These are phyloP conservation scores for Dasysyrphus albostriatus DNA, from an alignment of 2,888 invertebrate species.

Conservation along the genomic window DNA sequence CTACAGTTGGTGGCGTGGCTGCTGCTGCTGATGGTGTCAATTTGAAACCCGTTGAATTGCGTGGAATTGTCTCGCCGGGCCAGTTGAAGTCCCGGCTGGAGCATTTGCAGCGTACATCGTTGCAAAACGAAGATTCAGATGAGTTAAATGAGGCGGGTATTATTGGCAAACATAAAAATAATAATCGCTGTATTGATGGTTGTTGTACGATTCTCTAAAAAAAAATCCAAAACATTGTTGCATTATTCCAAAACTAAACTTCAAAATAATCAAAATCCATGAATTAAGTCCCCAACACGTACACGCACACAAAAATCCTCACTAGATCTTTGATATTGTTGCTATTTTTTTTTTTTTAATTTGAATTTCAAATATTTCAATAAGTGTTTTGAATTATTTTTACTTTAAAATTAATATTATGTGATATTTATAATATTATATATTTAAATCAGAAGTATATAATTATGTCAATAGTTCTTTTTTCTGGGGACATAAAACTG, in stretches of 20 bases:
- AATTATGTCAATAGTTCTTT: conserved; percentile 11
- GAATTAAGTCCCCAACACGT: conserved; percentile 60
- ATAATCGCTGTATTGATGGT: conserved; percentile 76
- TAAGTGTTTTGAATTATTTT: neutral
- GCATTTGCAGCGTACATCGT: conserved; percentile 80
- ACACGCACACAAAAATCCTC: conserved; percentile 67
- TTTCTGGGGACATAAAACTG: conserved; percentile 26
- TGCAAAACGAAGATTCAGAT: conserved; percentile 77
- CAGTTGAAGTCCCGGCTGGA: conserved; percentile 87
- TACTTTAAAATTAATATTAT: conserved; percentile 54
- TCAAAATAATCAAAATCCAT: conserved; percentile 50
- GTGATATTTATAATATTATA: conserved; percentile 63
- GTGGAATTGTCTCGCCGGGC: conserved; percentile 86
- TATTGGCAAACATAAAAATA: conserved; percentile 78
- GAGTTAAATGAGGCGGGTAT: conserved; percentile 79
- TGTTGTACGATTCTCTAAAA: conserved; percentile 76
- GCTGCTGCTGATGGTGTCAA: conserved; percentile 46
- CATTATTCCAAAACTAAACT: conserved; percentile 62
- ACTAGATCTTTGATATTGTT: conserved; percentile 48
- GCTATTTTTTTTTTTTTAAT: conserved; percentile 29
- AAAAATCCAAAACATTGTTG: conserved; percentile 55
- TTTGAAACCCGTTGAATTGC: conserved; percentile 73
- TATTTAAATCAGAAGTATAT: conserved; percentile 36
- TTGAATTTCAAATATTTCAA: conserved; percentile 9
- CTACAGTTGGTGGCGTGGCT: conserved; percentile 49